Conservation (phyloP, 2,797 vertebrate species). For the Nannoperca obscura region DNA sequence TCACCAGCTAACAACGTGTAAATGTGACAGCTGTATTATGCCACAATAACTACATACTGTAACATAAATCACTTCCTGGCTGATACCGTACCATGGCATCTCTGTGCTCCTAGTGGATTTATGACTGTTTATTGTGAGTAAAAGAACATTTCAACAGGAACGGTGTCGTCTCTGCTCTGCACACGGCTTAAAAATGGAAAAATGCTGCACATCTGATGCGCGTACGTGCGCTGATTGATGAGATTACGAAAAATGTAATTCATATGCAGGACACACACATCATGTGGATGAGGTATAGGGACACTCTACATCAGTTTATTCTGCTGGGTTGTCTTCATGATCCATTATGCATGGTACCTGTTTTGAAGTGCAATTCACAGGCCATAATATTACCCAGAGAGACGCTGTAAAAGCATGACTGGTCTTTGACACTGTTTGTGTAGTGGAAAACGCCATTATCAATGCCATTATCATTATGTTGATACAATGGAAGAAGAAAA, state of each 20-base stretch:
- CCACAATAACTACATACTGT: background rate
- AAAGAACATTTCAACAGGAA: background rate
- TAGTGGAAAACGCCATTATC: slow-evolving; percentile 50
- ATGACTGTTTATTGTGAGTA: background rate
- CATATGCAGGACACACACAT: background rate
- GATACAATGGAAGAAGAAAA: background rate
- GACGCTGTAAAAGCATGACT: slow-evolving; percentile 11
- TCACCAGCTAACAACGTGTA: background rate
- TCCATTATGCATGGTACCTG: slow-evolving; percentile 38
- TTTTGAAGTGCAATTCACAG: slow-evolving; percentile 19
- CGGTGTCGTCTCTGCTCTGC: background rate
- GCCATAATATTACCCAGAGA: slow-evolving; percentile 26
- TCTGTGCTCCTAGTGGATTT: background rate
- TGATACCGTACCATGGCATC: background rate
- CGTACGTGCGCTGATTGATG: slow-evolving; percentile 24
- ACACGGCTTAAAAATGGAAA: background rate
- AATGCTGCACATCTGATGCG: background rate
- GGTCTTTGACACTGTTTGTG: slow-evolving; percentile 52
- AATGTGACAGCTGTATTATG: background rate
- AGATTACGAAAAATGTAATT: slow-evolving; percentile 23
- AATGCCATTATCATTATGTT: background rate
- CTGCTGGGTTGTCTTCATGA: slow-evolving; percentile 39
- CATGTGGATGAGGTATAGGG: slow-evolving; percentile 16
- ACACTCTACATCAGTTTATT: slow-evolving; percentile 21
- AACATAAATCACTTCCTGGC: background rate